Conservation (phyloP, 2,113 vertebrate genomes). For the Apodemus speciosus region DNA sequence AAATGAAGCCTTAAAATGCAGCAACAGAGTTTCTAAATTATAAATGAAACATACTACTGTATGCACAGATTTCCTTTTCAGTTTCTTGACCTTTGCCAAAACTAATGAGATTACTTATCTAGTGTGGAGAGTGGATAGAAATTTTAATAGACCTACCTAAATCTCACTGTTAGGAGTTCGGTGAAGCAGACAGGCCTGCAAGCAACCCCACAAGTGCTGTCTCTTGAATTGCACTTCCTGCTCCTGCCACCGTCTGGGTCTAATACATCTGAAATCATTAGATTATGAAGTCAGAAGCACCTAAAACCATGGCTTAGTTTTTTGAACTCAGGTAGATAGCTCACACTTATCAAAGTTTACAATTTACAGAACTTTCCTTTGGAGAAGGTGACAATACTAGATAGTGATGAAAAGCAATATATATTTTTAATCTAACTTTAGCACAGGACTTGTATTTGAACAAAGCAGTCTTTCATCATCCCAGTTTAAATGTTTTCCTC, state of each 20-base stretch:
- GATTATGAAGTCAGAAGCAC: conserved; percentile 10
- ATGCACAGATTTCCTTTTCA: conserved; percentile 64
- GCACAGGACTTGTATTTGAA: conserved; percentile 7
- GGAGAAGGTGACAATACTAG: neutral
- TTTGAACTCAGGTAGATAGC: conserved; percentile 36
- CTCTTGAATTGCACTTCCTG: neutral
- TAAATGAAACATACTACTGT: conserved; percentile 57
- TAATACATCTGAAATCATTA: conserved; percentile 33
- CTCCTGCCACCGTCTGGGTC: neutral
- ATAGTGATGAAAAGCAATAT: conserved; percentile 43
- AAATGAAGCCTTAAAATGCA: conserved; percentile 58
- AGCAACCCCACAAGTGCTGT: neutral
- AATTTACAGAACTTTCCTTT: conserved; percentile 39
- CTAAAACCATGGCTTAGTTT: conserved; percentile 22
- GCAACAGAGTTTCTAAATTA: conserved; percentile 57
- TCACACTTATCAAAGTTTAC: conserved; percentile 26
- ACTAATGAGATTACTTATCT: conserved; percentile 65
- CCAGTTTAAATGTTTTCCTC: conserved; percentile 17
- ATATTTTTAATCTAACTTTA: conserved; percentile 33
- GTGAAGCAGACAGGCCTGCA: neutral
- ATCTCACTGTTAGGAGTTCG: conserved; percentile 44
- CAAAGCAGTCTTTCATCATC: conserved; percentile 43
- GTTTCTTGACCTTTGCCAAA: conserved; percentile 71
- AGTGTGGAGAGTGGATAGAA: conserved; percentile 47
- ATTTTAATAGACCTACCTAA: conserved; percentile 44